Base-by-base conservation (phyloP, 1,140 invertebrate species). In the Tetramorium alpestre region DNA sequence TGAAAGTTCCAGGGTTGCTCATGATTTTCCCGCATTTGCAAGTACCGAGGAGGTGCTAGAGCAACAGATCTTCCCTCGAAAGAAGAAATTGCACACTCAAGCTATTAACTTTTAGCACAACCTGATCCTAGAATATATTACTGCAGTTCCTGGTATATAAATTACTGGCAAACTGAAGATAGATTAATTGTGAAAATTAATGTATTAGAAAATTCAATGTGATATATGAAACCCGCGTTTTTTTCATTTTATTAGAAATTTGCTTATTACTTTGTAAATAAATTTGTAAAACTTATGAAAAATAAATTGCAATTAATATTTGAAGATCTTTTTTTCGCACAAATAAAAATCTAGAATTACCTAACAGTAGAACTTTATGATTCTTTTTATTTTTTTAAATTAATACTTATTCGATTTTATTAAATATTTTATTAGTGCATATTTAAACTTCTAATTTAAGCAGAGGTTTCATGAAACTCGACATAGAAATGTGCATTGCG, bases 1-100 rank as follows among this genome's bases (percentile, higher is more conserved):
- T 86, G 87, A 89, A 89, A 67, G 75, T 89, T 89, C 81, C 47
- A 82, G 54, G 41, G 38, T 49, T 49, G 77, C 56, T 77, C 69
- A 86, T 58, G 88, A 82, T 86, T 76, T 67, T 65, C 87, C 65
- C 25, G 33, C n/a, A 22, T 18, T 51, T 49, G 41, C 69, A 47
- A 62, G 41, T 33, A 82, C 38, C 38, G 25, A 82, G 25, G 41
- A 54, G 38, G 0, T 47, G 56, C 22, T 8, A 10, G 77, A 22
- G 41, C 33, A 22, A 60, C 67, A 28, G n/a, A 56, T 72, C n/a
- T 28, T 33, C 25, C 16, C 28, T 33, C n/a, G 56, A 65, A 64
- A 25, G 11, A 70, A 73, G 41, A 7, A 58, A 82, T 82, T 69
- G 54, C 47, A 13, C 18, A 47, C 28, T 73, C 67, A 13, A 60